These are phyloP conservation scores for Megaustenia siamemsis DNA, from an alignment of 2,888 invertebrate genomes.

Conservation along the genomic window DNA sequence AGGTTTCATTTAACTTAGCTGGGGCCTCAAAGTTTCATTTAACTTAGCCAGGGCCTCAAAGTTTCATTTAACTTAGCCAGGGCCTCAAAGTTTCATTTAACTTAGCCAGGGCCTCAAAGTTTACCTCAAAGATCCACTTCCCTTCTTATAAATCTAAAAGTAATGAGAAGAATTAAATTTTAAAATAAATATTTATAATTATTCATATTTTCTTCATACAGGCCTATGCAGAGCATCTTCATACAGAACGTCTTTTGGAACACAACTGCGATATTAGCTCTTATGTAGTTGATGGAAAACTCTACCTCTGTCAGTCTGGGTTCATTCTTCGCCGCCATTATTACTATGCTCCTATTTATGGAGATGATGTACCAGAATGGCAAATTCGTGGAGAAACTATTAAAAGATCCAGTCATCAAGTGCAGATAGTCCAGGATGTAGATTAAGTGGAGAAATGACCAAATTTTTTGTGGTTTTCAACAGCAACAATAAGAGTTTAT, in stretches of 20 bases:
- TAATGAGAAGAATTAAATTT: too few relatives aligned
- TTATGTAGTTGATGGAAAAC: constrained; percentile 78
- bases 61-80: too few relatives aligned
- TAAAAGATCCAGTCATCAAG: constrained; percentile 35
- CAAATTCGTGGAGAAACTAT: constrained; percentile 65
- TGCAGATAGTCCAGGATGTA: constrained; percentile 32
- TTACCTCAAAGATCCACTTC: too few relatives aligned
- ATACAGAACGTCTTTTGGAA: constrained; percentile 71
- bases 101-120: too few relatives aligned
- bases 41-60: too few relatives aligned
- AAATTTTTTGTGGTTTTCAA: not conserved
- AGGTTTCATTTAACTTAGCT: too few relatives aligned
- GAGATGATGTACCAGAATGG: constrained; percentile 75
- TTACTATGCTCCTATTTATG: constrained; percentile 78
- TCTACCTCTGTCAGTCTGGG: constrained; percentile 73
- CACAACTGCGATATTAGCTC: constrained; percentile 77
- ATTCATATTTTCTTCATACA: constrained; percentile 60
- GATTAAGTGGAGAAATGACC: not conserved
- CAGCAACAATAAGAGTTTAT: not conserved
- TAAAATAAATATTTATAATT: too few relatives aligned
- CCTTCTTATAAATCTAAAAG: too few relatives aligned
- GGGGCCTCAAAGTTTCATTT: too few relatives aligned
- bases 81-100: too few relatives aligned
- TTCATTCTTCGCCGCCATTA: constrained; percentile 74
- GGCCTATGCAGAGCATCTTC: constrained; percentile 77